Conservation (phyloP, 2,797 vertebrate species). For the Botia almorhae region DNA sequence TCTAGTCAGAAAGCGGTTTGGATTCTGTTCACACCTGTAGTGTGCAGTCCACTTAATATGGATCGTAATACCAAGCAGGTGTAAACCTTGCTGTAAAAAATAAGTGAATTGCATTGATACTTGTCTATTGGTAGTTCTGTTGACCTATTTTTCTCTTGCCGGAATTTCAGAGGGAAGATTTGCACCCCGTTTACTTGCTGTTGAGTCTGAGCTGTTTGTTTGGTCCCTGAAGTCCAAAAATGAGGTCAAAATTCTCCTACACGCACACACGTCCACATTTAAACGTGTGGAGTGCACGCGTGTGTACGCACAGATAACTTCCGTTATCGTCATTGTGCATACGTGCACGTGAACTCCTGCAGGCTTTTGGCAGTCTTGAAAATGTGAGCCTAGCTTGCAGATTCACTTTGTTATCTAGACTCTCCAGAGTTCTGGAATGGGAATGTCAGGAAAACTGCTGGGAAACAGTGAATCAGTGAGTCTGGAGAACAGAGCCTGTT, state of each 20-base stretch:
- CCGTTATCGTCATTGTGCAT: not conserved
- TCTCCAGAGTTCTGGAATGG: not conserved
- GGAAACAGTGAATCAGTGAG: constrained; percentile 15
- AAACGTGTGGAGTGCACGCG: not conserved
- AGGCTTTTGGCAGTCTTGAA: constrained; percentile 7
- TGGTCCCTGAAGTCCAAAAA: constrained; percentile 20
- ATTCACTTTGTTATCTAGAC: constrained; percentile 34
- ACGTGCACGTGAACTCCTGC: not conserved
- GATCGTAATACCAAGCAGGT: not conserved
- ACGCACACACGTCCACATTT: not conserved
- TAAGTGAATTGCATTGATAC: too few species aligned
- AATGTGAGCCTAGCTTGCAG: not conserved
- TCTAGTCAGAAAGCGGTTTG: too few species aligned
- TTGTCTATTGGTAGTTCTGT: not conserved
- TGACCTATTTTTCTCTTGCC: not conserved
- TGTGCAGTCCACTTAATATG: not conserved
- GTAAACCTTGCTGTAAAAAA: not conserved
- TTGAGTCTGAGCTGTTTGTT: constrained; percentile 8
- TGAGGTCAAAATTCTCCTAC: constrained; percentile 14
- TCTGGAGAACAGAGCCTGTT: constrained; percentile 39
- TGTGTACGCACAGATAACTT: constrained; percentile 2
- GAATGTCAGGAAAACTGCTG: constrained; percentile 15
- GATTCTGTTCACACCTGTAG: too few species aligned
- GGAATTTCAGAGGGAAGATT: constrained; percentile 10
- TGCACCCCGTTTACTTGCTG: constrained; percentile 6